Evolutionary conservation across 2,113 vertebrate species (phyloP).

Genomic region (Bucco capensis): DNA sequence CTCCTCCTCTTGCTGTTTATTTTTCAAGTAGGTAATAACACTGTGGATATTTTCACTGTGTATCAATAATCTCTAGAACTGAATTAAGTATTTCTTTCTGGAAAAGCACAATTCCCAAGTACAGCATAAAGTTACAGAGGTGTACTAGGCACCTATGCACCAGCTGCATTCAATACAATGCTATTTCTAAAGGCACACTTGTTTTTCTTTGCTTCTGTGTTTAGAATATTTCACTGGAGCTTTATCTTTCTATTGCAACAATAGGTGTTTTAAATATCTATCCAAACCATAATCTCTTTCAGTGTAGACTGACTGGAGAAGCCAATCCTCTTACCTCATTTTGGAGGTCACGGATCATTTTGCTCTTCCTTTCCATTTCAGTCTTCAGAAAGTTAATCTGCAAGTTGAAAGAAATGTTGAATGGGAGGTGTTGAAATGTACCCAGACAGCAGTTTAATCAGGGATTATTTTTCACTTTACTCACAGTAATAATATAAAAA

Average conservation of each 20-base stretch:
- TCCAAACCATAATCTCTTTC: not conserved
- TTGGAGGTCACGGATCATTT: slow-evolving; percentile 96
- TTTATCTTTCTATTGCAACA: not conserved
- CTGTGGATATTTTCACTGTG: not conserved
- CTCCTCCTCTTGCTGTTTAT: not conserved
- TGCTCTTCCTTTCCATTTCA: slow-evolving; percentile 96
- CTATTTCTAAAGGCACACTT: not conserved
- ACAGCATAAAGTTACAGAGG: not conserved
- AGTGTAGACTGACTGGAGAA: not conserved
- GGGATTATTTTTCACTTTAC: not conserved
- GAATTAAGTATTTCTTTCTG: not conserved
- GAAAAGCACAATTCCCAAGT: not conserved
- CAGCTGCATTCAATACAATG: not conserved
- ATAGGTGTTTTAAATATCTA: not conserved
- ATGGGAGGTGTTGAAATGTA: not conserved
- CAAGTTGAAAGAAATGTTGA: slow-evolving; percentile 13
- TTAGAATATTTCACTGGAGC: not conserved
- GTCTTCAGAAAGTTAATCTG: slow-evolving; percentile 96
- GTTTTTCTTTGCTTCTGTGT: not conserved
- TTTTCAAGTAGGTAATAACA: not conserved
- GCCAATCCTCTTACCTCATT: slow-evolving; percentile 83
- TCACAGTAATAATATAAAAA: not conserved
- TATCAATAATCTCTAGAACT: not conserved
- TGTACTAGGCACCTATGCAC: not conserved
- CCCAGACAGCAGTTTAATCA: not conserved